Base-by-base conservation (phyloP, 2,113 vertebrate species). In the Pseudorectes ferrugineus region DNA sequence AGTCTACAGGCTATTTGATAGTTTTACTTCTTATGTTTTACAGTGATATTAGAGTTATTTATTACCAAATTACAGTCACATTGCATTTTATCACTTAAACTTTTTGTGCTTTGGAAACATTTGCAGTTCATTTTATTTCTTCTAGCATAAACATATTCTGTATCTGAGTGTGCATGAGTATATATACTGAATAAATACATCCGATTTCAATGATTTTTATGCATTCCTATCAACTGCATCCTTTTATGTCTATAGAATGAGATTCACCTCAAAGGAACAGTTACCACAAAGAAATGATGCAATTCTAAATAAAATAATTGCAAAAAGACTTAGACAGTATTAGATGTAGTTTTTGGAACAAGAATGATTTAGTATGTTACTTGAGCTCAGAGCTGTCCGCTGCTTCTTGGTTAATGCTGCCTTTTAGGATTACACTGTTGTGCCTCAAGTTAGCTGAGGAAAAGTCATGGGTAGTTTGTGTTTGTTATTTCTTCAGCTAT, bases 71-170 rank as follows among this genome's bases (percentile, higher is more conserved):
- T 85, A 77, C 28, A 91, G 78, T 86, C 72, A 91, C 48, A 59
- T 68, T 93, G 33, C 29, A 73, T 88, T 96, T 95, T 96, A 92
- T 91, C 66, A 76, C 45, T 71, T 94, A 68, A 78, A 38, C 51
- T 82, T 83, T 91, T 92, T 59, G 54, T 88, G 29, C 43, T 95
- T 85, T 45, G 28, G 77, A 91, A 94, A 95, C 49, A 73, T 72
- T 85, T 89, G 62, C 26, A 46, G 21, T 87, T 81, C 15, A 42
- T 78, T 71, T 63, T 11, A 63, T 61, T 92, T 87, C 73, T 81
- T 12, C 51, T 61, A 65, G 57, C 31, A 87, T 49, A 95, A 77
- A 87, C 18, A 52, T 36, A 51, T 65, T 57, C 48, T 48, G 5
- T 63, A 40, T 55, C 24, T 58, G 29, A 78, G 15, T 36, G 18